Conservation (phyloP, 2,888 invertebrate genomes). For the Drosophila flavopinicola region DNA sequence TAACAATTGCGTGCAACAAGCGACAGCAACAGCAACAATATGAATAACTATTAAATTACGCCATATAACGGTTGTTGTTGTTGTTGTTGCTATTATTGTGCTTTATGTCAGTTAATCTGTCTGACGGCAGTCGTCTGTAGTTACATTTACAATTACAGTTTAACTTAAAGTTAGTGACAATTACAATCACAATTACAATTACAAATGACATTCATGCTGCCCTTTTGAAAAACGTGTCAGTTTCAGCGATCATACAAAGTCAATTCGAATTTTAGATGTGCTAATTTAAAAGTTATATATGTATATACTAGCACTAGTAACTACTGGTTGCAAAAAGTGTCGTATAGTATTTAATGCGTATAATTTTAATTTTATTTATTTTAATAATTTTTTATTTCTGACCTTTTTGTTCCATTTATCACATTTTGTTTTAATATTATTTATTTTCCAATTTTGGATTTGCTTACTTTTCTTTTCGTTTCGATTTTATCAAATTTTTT, state of each 20-base stretch:
- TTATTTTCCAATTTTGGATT: no score
- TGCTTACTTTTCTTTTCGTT: no score
- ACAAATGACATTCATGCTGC: constrained; percentile 48
- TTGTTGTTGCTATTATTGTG: constrained; percentile 4
- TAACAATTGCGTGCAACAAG: constrained; percentile 53
- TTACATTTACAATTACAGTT: constrained; percentile 28
- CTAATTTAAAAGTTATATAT: no score
- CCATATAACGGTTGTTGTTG: constrained; percentile 13
- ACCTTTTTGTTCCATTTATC: no score
- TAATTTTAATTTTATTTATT: no score
- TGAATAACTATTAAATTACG: constrained; percentile 23
- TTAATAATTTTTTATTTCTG: no score
- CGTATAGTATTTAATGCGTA: no score
- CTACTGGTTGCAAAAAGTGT: no score
- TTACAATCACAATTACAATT: constrained; percentile 36
- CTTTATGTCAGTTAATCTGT: constrained; percentile 39
- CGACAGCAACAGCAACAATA: constrained; percentile 6
- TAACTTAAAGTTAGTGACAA: constrained; percentile 29
- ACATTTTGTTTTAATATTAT: no score
- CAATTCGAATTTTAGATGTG: neutral
- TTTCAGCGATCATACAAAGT: neutral
- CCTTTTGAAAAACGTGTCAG: neutral
- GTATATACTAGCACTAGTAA: no score
- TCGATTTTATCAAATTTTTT: no score
- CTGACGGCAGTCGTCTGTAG: constrained; percentile 8